Evolutionary conservation across 2,113 vertebrate genomes (phyloP).

Genomic region (Clarias magur): DNA sequence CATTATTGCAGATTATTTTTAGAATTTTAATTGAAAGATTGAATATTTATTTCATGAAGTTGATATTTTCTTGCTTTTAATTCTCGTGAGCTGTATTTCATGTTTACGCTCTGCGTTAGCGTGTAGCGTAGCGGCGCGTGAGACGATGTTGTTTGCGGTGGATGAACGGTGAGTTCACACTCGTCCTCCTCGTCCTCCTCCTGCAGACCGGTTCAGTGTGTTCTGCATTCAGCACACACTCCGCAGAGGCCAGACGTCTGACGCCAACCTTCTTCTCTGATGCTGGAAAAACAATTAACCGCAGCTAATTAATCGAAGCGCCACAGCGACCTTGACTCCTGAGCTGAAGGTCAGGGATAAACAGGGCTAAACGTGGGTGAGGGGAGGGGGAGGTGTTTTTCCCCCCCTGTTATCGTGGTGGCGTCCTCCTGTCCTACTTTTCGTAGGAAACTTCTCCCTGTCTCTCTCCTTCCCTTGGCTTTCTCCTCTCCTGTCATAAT

Average conservation of each 20-base stretch:
- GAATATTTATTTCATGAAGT: no score
- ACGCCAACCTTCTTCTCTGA: not conserved
- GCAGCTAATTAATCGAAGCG: slow-evolving; percentile 18
- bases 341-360: slow-evolving; percentile 8
- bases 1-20: no score
- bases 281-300: not conserved
- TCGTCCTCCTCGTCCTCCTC: not conserved
- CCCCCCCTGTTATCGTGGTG: not conserved
- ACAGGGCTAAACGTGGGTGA: not conserved
- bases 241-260: not conserved
- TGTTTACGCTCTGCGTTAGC: no score
- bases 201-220: not conserved
- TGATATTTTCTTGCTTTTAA: no score
- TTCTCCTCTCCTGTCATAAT: not conserved
- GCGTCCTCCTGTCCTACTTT: slow-evolving; percentile 72
- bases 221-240: not conserved
- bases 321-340: slow-evolving; percentile 19
- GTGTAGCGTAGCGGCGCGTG: no score
- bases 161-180: no score
- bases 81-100: no score
- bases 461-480: not conserved
- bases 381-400: not conserved
- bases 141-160: no score
- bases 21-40: no score
- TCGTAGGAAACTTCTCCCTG: slow-evolving; percentile 43